These are phyloP conservation scores for Amiota communis DNA, from an alignment of 2,888 invertebrate genomes.

Conservation along the genomic window DNA sequence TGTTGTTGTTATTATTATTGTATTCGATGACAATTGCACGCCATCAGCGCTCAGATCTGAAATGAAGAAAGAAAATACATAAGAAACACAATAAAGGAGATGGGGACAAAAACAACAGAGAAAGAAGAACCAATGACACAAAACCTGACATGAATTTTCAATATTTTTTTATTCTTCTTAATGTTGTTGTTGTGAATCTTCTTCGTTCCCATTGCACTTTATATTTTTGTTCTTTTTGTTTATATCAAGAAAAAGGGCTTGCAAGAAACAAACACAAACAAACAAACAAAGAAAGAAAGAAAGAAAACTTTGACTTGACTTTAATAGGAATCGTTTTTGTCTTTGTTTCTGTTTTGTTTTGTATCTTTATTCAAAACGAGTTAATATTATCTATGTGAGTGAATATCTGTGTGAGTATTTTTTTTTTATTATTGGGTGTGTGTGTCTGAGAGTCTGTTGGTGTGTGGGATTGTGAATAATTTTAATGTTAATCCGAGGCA, in stretches of 20 bases:
- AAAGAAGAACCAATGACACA: conserved; percentile 16
- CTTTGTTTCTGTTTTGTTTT: conserved; percentile 11
- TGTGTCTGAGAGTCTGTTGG: conserved; percentile 1
- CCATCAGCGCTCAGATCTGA: too few relatives aligned
- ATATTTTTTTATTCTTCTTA: conserved; percentile 36
- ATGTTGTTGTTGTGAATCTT: too few relatives aligned
- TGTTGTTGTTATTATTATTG: conserved; percentile 26
- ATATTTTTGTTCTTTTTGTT: too few relatives aligned
- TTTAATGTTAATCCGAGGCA: conserved; percentile 5
- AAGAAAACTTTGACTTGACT: too few relatives aligned
- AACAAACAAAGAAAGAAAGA: conserved; percentile 27
- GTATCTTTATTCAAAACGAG: too few relatives aligned
- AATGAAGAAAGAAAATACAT: too few relatives aligned
- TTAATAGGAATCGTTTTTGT: too few relatives aligned
- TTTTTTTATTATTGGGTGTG: too few relatives aligned
- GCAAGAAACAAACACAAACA: background rate
- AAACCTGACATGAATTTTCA: conserved; percentile 10
- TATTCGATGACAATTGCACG: conserved; percentile 33
- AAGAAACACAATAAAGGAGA: too few relatives aligned
- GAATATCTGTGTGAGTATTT: conserved; percentile 1
- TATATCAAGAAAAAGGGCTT: too few relatives aligned
- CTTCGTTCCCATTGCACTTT: too few relatives aligned
- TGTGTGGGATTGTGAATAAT: conserved; percentile 11
- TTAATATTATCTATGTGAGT: conserved; percentile 7
- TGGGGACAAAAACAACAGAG: too few relatives aligned